Base-by-base conservation (phyloP, 2,113 vertebrate genomes). In the Chionodraco myersi region DNA sequence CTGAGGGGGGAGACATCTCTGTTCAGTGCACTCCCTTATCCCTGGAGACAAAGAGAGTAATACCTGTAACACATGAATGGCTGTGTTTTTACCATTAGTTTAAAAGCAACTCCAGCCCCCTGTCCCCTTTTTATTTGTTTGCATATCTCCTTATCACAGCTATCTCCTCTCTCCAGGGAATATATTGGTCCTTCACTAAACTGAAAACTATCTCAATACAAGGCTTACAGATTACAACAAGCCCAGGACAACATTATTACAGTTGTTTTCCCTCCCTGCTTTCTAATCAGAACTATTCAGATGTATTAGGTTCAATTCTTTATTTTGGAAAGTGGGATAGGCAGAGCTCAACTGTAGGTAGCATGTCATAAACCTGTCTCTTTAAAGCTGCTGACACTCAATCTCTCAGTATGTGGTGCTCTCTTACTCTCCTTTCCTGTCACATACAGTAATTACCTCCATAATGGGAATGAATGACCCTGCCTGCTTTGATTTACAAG, bases 391-490 rank as follows among this genome's bases (percentile, higher is more conserved):
- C 26, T 18, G 45, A 62, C 36, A 10, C 23, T 52, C 36, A 41
- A 3, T 79, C 6, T 65, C 18, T 47, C 44, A 48, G 49, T 41
- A 6, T 41, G 5, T 61, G 3, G 8, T 70, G 41, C 10, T 57
- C 54, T 21, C 36, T 65, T 62, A 36, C 34, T 79, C 62, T 68
- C 54, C 66, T 84, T 87, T 68, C 62, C 54, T 68, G 66, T 67
- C 80, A 80, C 62, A 72, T 44, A 10, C 53, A 72, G 34, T 76
- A 59, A 83, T 89, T 82, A 36, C 58, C 41, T 56, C 16, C 12
- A 59, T 83, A 79, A 88, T 84, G 15, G 66, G 70, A 82, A 80
- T 82, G 2, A 70, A 84, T 91, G 75, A 78, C 10, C 41, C 68
- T 77, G 72, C 6, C 75, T 67, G 53, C 64, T 77, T 59, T 67